Evolutionary conservation across 2,888 invertebrate species (phyloP).

Genomic region (Torymus texanus): DNA sequence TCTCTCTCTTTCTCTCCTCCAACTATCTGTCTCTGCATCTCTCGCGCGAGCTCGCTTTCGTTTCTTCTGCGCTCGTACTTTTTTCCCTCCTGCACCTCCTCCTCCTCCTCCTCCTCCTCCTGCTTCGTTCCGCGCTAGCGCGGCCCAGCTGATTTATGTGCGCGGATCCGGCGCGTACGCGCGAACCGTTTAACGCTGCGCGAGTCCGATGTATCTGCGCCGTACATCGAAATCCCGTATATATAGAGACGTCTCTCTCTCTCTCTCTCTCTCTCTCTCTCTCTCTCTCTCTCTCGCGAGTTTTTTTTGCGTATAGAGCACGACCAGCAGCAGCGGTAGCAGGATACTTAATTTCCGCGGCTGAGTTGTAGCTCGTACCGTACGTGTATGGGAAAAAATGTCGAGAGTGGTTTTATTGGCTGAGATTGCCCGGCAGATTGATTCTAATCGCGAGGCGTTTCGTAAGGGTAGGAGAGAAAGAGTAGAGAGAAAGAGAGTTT

Average conservation of each 20-base stretch:
- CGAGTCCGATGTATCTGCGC: constrained; percentile 15
- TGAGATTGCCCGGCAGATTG: too few species aligned
- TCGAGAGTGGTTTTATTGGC: too few species aligned
- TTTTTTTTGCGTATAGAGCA: neutral
- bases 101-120: too few species aligned
- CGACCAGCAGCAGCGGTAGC: neutral
- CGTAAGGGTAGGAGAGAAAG: too few species aligned
- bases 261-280: neutral
- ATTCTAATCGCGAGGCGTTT: too few species aligned
- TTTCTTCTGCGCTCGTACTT: neutral
- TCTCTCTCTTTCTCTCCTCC: constrained; percentile 29
- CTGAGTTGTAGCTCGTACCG: too few species aligned
- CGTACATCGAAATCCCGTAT: constrained; percentile 26
- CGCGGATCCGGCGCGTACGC: constrained; percentile 1
- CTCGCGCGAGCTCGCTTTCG: neutral
- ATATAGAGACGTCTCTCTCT: constrained; percentile 17
- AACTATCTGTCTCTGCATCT: neutral
- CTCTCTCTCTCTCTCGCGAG: neutral
- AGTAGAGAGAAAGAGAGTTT: too few species aligned
- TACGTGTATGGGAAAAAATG: too few species aligned
- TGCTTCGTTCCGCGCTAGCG: constrained; percentile 16
- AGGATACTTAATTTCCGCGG: too few species aligned
- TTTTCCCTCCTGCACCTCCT: too few species aligned
- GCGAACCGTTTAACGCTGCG: constrained; percentile 33
- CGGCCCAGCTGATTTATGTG: constrained; percentile 31